Percentiles rank a stretch among this genome's conserved stretches.
Conservation (phyloP, 1,140 invertebrate species). For the Drosophila baimaii region DNA sequence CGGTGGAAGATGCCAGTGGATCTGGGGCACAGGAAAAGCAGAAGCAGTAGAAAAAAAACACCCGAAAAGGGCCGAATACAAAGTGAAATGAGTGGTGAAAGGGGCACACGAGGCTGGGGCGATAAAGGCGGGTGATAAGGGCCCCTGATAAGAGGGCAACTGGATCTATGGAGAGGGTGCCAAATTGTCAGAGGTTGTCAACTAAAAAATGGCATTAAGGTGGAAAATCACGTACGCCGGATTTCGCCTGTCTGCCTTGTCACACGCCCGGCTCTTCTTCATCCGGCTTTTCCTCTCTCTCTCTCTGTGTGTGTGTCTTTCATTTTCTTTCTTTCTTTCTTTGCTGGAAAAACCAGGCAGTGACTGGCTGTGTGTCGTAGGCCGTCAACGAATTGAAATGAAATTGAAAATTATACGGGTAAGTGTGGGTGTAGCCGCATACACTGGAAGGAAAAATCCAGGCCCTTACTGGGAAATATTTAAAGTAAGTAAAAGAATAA, state of each 20-base stretch:
- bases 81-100: constrained; percentile 61
- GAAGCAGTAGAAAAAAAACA: constrained; percentile 7
- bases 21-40: not conserved
- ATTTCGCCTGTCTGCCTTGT: constrained; percentile 54
- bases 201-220: constrained; percentile 75
- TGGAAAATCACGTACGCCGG: constrained; percentile 79
- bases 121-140: constrained; percentile 8
- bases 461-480: not conserved
- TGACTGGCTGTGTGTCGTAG: constrained; percentile 10
- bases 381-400: constrained; percentile 69
- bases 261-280: constrained; percentile 11
- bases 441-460: not conserved
- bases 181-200: constrained; percentile 77
- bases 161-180: constrained; percentile 57
- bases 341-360: not conserved
- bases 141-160: constrained; percentile 28
- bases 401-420: constrained; percentile 69
- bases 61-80: constrained; percentile 32
- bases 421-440: constrained; percentile 12
- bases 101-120: not conserved
- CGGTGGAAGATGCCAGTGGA: constrained; percentile 3
- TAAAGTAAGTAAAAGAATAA: too few species aligned
- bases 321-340: not conserved
- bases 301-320: not conserved
- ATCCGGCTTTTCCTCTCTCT: not conserved